Evolutionary conservation across 2,888 invertebrate species (phyloP).

Genomic region (Plagodis dolabraria): DNA sequence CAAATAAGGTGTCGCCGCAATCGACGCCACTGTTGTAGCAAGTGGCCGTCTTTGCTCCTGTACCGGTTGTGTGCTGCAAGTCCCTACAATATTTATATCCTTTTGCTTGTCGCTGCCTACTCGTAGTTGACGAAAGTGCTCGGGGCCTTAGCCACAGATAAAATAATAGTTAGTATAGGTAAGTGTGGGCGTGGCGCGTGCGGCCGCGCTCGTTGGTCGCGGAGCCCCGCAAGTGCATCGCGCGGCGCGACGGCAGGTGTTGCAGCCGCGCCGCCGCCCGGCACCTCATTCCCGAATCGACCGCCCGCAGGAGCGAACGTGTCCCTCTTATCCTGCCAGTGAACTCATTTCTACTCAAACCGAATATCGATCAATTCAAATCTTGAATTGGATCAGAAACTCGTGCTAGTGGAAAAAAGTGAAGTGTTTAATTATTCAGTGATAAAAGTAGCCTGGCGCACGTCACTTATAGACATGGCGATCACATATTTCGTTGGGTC

Average conservation of each 20-base stretch:
- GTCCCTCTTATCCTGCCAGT: slow-evolving; percentile 17
- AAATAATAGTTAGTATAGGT: neutral
- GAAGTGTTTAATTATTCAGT: slow-evolving; percentile 29
- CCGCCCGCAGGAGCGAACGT: slow-evolving; percentile 48
- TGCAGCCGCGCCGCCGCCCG: slow-evolving; percentile 51
- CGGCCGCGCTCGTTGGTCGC: slow-evolving; percentile 48
- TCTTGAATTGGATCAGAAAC: neutral
- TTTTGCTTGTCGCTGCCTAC: too few relatives aligned
- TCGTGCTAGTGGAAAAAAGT: neutral
- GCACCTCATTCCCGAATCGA: slow-evolving; percentile 58
- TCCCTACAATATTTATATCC: too few relatives aligned
- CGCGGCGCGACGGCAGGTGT: slow-evolving; percentile 63
- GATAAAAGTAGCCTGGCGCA: slow-evolving; percentile 14
- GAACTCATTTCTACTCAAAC: neutral
- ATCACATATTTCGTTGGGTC: slow-evolving; percentile 20
- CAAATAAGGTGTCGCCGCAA: too few relatives aligned
- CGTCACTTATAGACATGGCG: slow-evolving; percentile 27
- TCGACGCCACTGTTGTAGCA: too few relatives aligned
- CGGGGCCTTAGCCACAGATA: too few relatives aligned
- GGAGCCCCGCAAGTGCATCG: slow-evolving; percentile 77
- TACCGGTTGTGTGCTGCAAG: too few relatives aligned
- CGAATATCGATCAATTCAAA: neutral
- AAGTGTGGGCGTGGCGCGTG: slow-evolving; percentile 67
- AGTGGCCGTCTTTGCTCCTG: too few relatives aligned
- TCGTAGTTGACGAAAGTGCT: too few relatives aligned